Percentiles rank a stretch among this genome's conserved stretches.
These are phyloP conservation scores for Macropus fuliginosus DNA, from an alignment of 2,797 vertebrate genomes.

Conservation along the genomic window DNA sequence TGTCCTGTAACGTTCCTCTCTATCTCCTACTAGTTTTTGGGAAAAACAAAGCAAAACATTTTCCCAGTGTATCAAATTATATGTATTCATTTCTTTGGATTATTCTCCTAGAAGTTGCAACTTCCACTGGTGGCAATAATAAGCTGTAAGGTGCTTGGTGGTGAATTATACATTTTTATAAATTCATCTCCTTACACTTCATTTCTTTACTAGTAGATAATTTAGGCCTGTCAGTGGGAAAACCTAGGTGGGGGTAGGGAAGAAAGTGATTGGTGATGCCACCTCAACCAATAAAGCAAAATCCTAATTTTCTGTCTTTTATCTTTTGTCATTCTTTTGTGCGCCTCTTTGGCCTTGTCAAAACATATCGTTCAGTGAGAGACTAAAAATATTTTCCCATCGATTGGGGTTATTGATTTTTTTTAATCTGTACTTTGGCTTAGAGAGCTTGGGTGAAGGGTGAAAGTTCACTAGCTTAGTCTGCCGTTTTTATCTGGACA, in stretches of 20 bases:
- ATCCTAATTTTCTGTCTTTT: slow-evolving; percentile 90
- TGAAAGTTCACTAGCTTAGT: slow-evolving; percentile 91
- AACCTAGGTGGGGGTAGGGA: slow-evolving; percentile 32
- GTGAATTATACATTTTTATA: slow-evolving; percentile 84
- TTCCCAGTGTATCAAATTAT: slow-evolving; percentile 33
- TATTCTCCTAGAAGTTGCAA: slow-evolving; percentile 76
- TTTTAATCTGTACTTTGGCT: slow-evolving; percentile 93
- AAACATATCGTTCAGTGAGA: slow-evolving; percentile 91
- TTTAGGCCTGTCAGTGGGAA: slow-evolving; percentile 82
- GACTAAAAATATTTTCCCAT: slow-evolving; percentile 92
- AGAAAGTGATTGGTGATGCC: slow-evolving; percentile 85
- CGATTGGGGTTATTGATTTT: slow-evolving; percentile 92
- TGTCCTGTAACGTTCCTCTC: neutral
- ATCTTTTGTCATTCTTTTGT: slow-evolving; percentile 88
- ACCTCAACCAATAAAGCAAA: slow-evolving; percentile 87
- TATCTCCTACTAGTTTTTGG: slow-evolving; percentile 18
- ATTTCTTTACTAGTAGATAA: slow-evolving; percentile 85
- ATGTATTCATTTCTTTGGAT: slow-evolving; percentile 52
- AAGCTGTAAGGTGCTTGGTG: slow-evolving; percentile 70
- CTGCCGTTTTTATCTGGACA: slow-evolving; percentile 89
- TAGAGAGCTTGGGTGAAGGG: slow-evolving; percentile 90
- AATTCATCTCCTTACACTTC: slow-evolving; percentile 85
- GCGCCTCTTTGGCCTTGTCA: slow-evolving; percentile 88
- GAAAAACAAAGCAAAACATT: neutral
- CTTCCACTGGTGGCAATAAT: slow-evolving; percentile 75